Conservation (phyloP, 1,140 invertebrate species). For the Caenorhabditis brenneri region DNA sequence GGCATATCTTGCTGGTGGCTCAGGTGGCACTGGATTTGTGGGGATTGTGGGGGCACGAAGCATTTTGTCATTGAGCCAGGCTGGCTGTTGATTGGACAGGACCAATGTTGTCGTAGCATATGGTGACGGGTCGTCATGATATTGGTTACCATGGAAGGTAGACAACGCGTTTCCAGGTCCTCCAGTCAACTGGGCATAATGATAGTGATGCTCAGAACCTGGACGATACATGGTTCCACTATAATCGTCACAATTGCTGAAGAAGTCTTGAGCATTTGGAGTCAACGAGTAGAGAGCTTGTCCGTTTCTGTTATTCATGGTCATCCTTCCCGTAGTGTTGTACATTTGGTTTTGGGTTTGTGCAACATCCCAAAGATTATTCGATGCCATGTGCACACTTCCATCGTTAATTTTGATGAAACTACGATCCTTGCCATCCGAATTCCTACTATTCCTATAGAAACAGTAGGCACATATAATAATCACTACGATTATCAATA, state of each 20-base stretch:
- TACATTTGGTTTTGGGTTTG: constrained; percentile 37
- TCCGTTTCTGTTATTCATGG: constrained; percentile 40
- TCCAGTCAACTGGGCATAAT: constrained; percentile 63
- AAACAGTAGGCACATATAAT: constrained; percentile 43
- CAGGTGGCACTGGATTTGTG: constrained; percentile 55
- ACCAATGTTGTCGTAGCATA: constrained; percentile 68
- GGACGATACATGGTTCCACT: constrained; percentile 55
- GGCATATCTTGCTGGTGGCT: constrained; percentile 55
- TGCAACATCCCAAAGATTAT: constrained; percentile 49
- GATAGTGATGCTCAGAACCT: constrained; percentile 63
- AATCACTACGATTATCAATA: constrained; percentile 43
- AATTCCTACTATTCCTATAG: constrained; percentile 27
- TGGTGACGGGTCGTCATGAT: constrained; percentile 65
- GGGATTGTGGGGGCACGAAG: constrained; percentile 54
- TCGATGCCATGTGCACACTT: constrained; percentile 58
- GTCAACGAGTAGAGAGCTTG: constrained; percentile 55
- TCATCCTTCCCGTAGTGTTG: constrained; percentile 49
- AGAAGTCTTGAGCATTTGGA: constrained; percentile 56
- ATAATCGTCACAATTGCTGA: constrained; percentile 47
- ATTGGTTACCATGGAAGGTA: constrained; percentile 59
- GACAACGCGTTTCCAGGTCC: constrained; percentile 54
- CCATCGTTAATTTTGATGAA: constrained; percentile 70
- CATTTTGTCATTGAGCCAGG: constrained; percentile 57
- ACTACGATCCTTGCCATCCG: constrained; percentile 52
- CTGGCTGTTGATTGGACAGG: constrained; percentile 57